A percentile compares a stretch with the other conserved stretches of the same genome.
These are phyloP conservation scores for Romanogobio albipinnatus DNA, from an alignment of 2,113 vertebrate species.

Conservation along the genomic window DNA sequence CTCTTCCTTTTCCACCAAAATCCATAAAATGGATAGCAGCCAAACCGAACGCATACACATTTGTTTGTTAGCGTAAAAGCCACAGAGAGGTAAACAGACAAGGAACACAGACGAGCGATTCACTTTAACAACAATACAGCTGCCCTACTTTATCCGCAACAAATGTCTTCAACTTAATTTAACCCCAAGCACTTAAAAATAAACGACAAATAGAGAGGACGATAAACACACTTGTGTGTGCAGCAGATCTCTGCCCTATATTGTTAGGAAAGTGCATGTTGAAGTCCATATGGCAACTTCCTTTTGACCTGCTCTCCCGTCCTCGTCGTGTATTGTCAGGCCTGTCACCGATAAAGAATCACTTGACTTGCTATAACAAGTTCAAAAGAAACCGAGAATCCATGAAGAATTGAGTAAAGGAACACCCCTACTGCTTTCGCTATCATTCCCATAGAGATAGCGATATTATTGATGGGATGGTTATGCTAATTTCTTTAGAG, in stretches of 20 bases:
- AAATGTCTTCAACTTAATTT: constrained; percentile 23
- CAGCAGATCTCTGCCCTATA: constrained; percentile 76
- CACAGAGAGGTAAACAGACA: constrained; percentile 25
- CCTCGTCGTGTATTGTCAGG: constrained; percentile 89
- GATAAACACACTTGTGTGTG: constrained; percentile 16
- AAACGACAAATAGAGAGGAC: constrained; percentile 9
- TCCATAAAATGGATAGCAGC: constrained; percentile 54
- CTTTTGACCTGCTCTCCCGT: constrained; percentile 95
- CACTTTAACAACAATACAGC: constrained; percentile 19
- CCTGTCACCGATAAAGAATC: constrained; percentile 98
- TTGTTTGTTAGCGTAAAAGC: constrained; percentile 47
- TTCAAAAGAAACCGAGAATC: constrained; percentile 97
- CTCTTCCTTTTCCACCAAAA: constrained; percentile 43
- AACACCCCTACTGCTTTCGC: constrained; percentile 90
- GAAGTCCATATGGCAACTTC: constrained; percentile 95
- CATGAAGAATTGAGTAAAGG: constrained; percentile 95
- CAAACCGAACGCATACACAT: constrained; percentile 43
- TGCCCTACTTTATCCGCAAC: constrained; percentile 5
- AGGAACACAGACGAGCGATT: constrained; percentile 10
- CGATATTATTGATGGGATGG: constrained; percentile 93
- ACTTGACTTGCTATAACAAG: constrained; percentile 98
- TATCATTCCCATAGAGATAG: constrained; percentile 95
- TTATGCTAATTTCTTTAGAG: constrained; percentile 91
- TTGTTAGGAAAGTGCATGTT: constrained; percentile 90
- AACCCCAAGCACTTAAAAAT: constrained; percentile 19